Evolutionary conservation across 2,113 vertebrate genomes (phyloP), one percentile per base, ranked within the genome.

Genomic region (Pterophyllum scalare): DNA sequence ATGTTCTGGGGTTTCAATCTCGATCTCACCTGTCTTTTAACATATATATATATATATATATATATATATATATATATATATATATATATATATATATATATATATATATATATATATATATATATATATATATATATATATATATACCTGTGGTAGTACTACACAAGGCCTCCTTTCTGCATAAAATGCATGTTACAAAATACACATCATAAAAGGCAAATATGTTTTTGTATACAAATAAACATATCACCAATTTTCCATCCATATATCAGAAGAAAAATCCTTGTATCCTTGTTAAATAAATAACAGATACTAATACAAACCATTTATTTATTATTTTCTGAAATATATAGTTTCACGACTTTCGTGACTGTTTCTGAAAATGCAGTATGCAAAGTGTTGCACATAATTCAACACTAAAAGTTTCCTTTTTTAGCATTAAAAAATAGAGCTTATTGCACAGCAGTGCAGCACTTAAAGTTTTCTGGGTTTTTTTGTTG

Each of bases 401-500:
- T 28, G 26, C 64, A 70, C 49, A 31, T 52, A 52, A 31, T 52
- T 52, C 12, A 20, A 70, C 24, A 52, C 35, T 46, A 52, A 49
- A 33, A 6, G 20, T 1, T 35, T 67, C 61, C 35, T 13, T 31
- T 22, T 81, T 49, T 31, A 28, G 20, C 31, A 84, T 60, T 82
- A 79, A 81, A 85, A 20, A 87, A 72, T 35, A 9, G 20, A 86
- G 82, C 22, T 82, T 85, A 88, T 79, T 88, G 49, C 83, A 87
- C 77, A 87, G 33, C 10, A 20, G 77, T 79, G 84, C 78, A 80
- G 75, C 70, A 77, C 59, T 87, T 91, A 61, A 83, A 52, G 84
- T 90, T 83, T 28, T 15, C 13, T 43, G 11, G n/a, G n/a, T 49
- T 49, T 49, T 35, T 31, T 52, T 52, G n/a, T n/a, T n/a, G n/a